Evolutionary conservation across 2,797 vertebrate species (phyloP), one percentile per base, ranked within the genome.

Genomic region (Cichlasoma orientale): DNA sequence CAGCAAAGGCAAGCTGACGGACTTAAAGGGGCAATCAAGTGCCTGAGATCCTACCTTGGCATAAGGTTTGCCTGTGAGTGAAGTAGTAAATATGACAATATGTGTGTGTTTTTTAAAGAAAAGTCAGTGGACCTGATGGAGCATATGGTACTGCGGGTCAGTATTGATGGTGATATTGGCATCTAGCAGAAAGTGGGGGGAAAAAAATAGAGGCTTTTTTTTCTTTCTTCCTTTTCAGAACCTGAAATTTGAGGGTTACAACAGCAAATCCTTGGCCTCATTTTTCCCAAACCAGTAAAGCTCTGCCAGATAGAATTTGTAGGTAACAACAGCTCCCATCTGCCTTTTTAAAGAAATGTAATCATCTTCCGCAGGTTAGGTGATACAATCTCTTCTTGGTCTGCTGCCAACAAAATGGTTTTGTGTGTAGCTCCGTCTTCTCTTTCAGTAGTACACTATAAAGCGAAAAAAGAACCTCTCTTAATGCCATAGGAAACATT

Each of bases 1-100:
- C 88, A 91, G 90, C 88, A 88, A 86, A 92, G 80, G 80, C 75
- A 83, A 78, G 79, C 76, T 79, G 79, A 90, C 78, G 77, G 91
- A 88, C 87, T 86, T 77, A 71, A 88, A 82, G 70, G 73, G 76
- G 63, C 53, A 77, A 80, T 77, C 74, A 14, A 81, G 36, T 47
- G 47, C 68, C 56, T 6, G 29, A 70, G 70, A 77, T 19, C 16
- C 55, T 77, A 81, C 75, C 84, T 88, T 72, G 75, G 74, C 18
- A 59, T 82, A 82, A 88, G 82, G 41, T 59, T 68, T 74, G 75
- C 61, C 3, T 4, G 27, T 47, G 71, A 86, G 58, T 4, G 16
- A 56, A 27, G 77, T 70, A 29, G 33, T 63, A 80, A 83, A 86
- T 63, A 79, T 73, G 29, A 82, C 21, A 72, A 19, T 38, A 0